These are phyloP conservation scores for Tetragonisca angustula DNA, from an alignment of 2,888 invertebrate genomes.

Conservation along the genomic window DNA sequence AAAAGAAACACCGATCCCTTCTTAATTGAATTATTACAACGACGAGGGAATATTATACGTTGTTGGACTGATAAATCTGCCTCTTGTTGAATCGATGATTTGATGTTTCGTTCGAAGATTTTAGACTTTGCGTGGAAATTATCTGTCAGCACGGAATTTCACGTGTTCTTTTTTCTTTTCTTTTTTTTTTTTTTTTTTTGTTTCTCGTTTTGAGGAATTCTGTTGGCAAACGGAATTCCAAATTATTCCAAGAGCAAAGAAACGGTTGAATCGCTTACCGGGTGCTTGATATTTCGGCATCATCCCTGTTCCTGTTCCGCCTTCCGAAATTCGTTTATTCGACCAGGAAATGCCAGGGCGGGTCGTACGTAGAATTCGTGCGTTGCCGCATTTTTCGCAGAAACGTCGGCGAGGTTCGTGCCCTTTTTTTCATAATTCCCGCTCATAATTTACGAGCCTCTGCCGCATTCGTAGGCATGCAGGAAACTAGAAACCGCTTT, in stretches of 20 bases:
- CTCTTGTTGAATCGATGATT: not conserved
- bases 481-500: slow-evolving; percentile 53
- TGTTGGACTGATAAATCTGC: not conserved
- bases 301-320: not conserved
- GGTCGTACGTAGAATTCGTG: slow-evolving; percentile 5
- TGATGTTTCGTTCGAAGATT: too few species aligned
- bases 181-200: too few species aligned
- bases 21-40: slow-evolving; percentile 24
- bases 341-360: slow-evolving; percentile 17
- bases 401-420: slow-evolving; percentile 41
- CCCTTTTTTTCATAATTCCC: slow-evolving; percentile 63
- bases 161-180: too few species aligned
- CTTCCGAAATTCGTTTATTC: slow-evolving; percentile 45
- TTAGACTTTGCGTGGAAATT: too few species aligned
- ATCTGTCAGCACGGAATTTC: too few species aligned
- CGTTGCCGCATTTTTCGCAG: slow-evolving; percentile 30
- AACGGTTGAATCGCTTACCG: not conserved
- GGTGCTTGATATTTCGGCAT: not conserved
- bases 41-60: not conserved
- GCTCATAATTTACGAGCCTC: slow-evolving; percentile 59
- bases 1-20: slow-evolving; percentile 14
- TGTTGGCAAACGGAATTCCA: not conserved
- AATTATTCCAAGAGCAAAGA: not conserved
- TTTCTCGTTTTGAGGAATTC: too few species aligned
- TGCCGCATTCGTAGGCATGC: slow-evolving; percentile 34